Base-by-base conservation (phyloP, 2,888 invertebrate genomes). In the Masnerella sp. region DNA sequence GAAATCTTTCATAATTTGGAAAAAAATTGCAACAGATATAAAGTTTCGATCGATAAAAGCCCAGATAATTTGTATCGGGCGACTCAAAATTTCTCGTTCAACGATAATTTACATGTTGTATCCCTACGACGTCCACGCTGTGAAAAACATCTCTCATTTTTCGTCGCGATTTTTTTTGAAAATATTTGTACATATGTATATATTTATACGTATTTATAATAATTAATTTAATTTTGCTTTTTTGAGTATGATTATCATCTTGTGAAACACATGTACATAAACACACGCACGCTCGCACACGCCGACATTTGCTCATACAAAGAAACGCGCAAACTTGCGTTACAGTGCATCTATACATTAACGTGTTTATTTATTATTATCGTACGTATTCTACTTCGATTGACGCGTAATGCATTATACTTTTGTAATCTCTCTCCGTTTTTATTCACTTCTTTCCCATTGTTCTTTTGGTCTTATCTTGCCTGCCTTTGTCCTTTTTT, bases 311-410 rank as follows among this genome's bases (percentile, higher is more conserved):
- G 18, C 22, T 15, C 47, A 42, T 49, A 67, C 49, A 49, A 67
- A 49, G 17, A 51, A 40, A 65, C 58, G 47, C 54, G 9, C 22
- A 28, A 54, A 54, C 32, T 47, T 25, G 58, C 64, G 47, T 56
- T 42, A 38, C 36, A 58, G 52, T 58, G 59, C 58, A 61, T 54
- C 54, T 67, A 67, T 59, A 52, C 59, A 71, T 65, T 40, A 38
- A 58, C 32, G 30, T 59, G 32, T 36, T 65, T 51, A 14, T 59
- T 52, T 42, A 67, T 67, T n/a, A n/a, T n/a, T 32, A 45, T 62
- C 38, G 34, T 38, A 56, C 40, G 52, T 51, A 64, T 54, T 75
- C 75, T 70, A 76, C 73, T 75, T 68, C 47, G 52, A 78, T 75
- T 69, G 51, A 61, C 54, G 56, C 49, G 38, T 49, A 51, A 45